Evolutionary conservation across 2,797 vertebrate genomes (phyloP).

Genomic region (Silurus lanzhouensis): DNA sequence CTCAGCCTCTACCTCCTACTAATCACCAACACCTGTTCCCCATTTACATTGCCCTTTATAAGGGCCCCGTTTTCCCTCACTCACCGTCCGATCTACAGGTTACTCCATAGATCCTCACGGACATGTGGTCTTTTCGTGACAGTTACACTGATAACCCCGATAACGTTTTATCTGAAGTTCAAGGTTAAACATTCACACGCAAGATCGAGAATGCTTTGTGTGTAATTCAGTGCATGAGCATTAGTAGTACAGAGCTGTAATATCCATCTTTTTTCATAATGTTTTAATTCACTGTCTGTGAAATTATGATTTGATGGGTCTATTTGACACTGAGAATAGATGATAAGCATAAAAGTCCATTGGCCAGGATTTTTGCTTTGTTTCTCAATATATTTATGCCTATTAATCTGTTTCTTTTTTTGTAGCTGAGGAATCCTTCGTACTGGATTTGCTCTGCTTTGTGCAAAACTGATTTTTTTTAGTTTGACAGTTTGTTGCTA

Average conservation of each 20-base stretch:
- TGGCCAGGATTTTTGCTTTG: neutral
- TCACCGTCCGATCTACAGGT: no score
- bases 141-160: constrained; percentile 35
- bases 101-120: no score
- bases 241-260: neutral
- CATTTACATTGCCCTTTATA: no score
- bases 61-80: no score
- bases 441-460: neutral
- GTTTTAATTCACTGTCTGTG: neutral
- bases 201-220: neutral
- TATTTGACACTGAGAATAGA: neutral
- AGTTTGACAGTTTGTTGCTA: neutral
- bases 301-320: neutral
- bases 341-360: no score
- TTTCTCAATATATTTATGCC: neutral
- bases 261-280: neutral
- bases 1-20: no score
- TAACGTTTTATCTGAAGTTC: constrained; percentile 5
- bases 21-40: no score
- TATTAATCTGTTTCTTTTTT: neutral
- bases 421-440: neutral
- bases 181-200: constrained; percentile 58
- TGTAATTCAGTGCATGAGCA: neutral
- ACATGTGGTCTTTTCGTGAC: no score
- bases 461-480: neutral